A percentile compares a stretch with the other conserved stretches of the same genome.
phyloP scores from a whole-genome alignment of 2,797 vertebrate species.

The Falco peregrinus region DNA sequence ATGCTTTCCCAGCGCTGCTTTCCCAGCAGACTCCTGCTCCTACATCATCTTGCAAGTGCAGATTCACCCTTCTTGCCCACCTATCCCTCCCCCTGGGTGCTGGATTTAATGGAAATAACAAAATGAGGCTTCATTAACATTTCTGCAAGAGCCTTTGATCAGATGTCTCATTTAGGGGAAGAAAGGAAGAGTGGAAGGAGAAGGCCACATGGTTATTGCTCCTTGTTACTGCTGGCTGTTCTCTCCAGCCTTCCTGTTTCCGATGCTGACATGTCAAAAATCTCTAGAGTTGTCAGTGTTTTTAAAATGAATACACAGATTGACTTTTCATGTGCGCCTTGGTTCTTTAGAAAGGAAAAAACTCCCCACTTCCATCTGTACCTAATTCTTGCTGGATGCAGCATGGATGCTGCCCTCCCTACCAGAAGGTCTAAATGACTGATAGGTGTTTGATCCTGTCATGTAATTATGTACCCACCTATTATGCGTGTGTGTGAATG shows the following conservation, averaged over 20 bases:
- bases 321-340: neutral
- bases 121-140: constrained; percentile 50
- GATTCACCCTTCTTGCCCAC: constrained; percentile 29
- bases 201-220: constrained; percentile 28
- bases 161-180: constrained; percentile 27
- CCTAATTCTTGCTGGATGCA: neutral
- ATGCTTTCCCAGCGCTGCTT: neutral
- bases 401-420: neutral
- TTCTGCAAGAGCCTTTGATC: constrained; percentile 60
- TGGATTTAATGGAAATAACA: constrained; percentile 37
- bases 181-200: constrained; percentile 47
- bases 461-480: neutral
- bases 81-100: constrained; percentile 22
- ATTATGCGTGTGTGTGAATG: accelerated
- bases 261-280: constrained; percentile 13
- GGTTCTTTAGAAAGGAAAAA: neutral
- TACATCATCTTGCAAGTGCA: neutral
- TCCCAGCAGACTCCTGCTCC: neutral
- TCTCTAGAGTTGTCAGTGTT: neutral
- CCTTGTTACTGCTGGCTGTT: constrained; percentile 56
- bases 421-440: neutral
- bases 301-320: neutral
- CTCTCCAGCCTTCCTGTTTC: constrained; percentile 62
- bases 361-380: neutral
- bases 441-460: neutral